Evolutionary conservation across 2,797 vertebrate genomes (phyloP), one percentile per base, ranked within the genome.

Genomic region (Halcyon leucocephala): DNA sequence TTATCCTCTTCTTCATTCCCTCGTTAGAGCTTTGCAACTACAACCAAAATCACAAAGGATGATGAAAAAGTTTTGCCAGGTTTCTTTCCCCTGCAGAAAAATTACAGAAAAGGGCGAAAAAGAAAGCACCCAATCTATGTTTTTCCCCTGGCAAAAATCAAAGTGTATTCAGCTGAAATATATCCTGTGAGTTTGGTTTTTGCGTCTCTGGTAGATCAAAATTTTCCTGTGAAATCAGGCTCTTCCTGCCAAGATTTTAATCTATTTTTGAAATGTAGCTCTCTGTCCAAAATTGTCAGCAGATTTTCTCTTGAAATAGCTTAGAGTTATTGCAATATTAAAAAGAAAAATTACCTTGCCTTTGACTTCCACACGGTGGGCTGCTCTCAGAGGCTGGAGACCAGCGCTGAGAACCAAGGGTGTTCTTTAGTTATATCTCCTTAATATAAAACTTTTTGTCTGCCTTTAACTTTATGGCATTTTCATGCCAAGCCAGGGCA

Each of bases 291-390:
- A 90, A 90, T 10, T 37, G 54, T 72, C 85, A 31, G 77, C 16
- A 57, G 85, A 60, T 88, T 91, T 91, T 78, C 85, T 72, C 70
- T 82, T 91, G 54, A 69, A 83, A 69, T 61, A 79, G 85, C 82
- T 82, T 4, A 57, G 90, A 95, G 69, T 96, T 97, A 95, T 80
- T 87, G 91, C 84, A 74, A 42, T 95, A 92, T 95, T 96, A 95
- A 96, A 96, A 95, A 94, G 95, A 97, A 96, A 92, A 95, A 96
- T 87, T 77, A 77, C 86, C 60, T 91, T 91, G 77, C 52, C 65
- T 90, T 76, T 76, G 82, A 72, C 92, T 94, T 82, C 73, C 81
- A 84, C 64, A 16, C 67, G 69, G 86, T 17, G 83, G 60, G 85
- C 85, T 91, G 73, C 81, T 93, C 83, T n/a, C 10, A 19, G 82